Evolutionary conservation across 2,888 invertebrate genomes (phyloP).

Genomic region (Epinotia demarniana): DNA sequence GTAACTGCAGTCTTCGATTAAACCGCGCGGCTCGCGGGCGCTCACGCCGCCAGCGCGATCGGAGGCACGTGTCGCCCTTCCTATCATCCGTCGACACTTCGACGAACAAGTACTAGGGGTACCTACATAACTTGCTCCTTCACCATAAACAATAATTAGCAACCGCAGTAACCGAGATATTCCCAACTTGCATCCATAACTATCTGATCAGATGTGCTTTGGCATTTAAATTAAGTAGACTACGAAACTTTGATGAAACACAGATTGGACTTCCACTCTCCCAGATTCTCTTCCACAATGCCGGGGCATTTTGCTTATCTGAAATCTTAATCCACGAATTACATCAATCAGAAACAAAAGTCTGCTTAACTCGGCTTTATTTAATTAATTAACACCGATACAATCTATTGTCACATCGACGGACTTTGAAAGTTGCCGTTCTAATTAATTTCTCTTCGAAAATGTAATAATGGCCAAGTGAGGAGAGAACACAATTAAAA

Average conservation of each 20-base stretch:
- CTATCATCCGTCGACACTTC: slow-evolving; percentile 21
- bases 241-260: slow-evolving; percentile 39
- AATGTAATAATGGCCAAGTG: slow-evolving; percentile 72
- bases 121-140: slow-evolving; percentile 21
- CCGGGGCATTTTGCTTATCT: slow-evolving; percentile 42
- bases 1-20: slow-evolving; percentile 84
- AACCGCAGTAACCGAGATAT: not conserved
- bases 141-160: slow-evolving; percentile 18
- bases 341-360: slow-evolving; percentile 68
- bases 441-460: slow-evolving; percentile 78
- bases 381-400: slow-evolving; percentile 78
- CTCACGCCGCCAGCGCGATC: slow-evolving; percentile 51
- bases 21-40: slow-evolving; percentile 68
- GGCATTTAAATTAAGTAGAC: slow-evolving; percentile 46
- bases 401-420: slow-evolving; percentile 76
- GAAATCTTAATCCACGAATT: slow-evolving; percentile 60
- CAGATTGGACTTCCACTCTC: slow-evolving; percentile 28
- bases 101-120: slow-evolving; percentile 6
- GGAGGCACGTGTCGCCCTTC: slow-evolving; percentile 30
- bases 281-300: slow-evolving; percentile 37
- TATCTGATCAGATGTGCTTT: slow-evolving; percentile 22
- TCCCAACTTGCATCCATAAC: slow-evolving; percentile 13
- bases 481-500: slow-evolving; percentile 76
- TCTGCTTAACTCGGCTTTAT: slow-evolving; percentile 66
- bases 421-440: slow-evolving; percentile 72